Conservation (phyloP, 37 sponge, comb jelly and placozoan species). For the Amphimedon queenslandica region DNA sequence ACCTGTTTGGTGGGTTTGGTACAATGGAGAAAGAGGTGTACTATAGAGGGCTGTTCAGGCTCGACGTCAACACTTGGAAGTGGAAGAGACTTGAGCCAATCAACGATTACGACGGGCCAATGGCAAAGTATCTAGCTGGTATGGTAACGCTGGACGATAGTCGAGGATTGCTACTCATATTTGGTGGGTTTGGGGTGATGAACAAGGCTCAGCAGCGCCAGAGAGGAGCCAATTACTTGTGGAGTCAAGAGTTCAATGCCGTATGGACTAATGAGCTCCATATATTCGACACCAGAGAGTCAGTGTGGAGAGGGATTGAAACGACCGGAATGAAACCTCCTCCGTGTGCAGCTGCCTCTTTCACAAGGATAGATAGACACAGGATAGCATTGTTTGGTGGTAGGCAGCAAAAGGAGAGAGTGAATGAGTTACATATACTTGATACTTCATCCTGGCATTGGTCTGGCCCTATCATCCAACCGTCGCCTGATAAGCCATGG, state of each 20-base stretch:
- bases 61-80: slow-evolving; percentile 10
- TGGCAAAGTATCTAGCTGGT: slow-evolving; percentile 45
- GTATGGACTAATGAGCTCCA: slow-evolving; percentile 80
- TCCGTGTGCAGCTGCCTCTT: slow-evolving; percentile 71
- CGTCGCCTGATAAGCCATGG: slow-evolving; percentile 25
- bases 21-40: slow-evolving; percentile 2
- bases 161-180: slow-evolving; percentile 30
- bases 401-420: slow-evolving; percentile 37
- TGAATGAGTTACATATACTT: slow-evolving; percentile 52
- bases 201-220: not conserved
- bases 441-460: slow-evolving; percentile 58
- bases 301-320: slow-evolving; percentile 39
- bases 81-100: slow-evolving; percentile 16
- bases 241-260: slow-evolving; percentile 3
- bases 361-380: slow-evolving; percentile 42
- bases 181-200: not conserved
- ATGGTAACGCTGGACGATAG: slow-evolving; percentile 51
- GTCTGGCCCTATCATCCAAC: slow-evolving; percentile 25
- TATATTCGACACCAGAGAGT: slow-evolving; percentile 10
- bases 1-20: slow-evolving; percentile 48
- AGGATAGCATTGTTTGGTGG: slow-evolving; percentile 64
- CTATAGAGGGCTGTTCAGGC: slow-evolving; percentile 9
- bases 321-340: slow-evolving; percentile 47
- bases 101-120: slow-evolving; percentile 29
- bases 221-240: slow-evolving; percentile 15